Evolutionary conservation across 2,797 vertebrate species (phyloP), one percentile per base, ranked within the genome.

Genomic region (Oophaga sylvatica): DNA sequence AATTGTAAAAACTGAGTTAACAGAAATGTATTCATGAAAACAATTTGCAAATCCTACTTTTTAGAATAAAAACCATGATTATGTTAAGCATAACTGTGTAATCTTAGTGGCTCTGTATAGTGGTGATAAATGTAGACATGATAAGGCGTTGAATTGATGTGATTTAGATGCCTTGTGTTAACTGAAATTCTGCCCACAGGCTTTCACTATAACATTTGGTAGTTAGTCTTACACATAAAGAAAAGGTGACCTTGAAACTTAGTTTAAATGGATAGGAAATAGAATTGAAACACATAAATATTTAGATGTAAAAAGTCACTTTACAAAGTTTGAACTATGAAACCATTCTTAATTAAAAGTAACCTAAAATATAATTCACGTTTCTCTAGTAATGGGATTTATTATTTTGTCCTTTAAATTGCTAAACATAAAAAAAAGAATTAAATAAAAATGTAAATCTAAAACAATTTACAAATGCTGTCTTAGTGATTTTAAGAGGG

Each of bases 141-240:
- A 87, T 83, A 87, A 87, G 86, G 62, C 77, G 86, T 63, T 45
- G 70, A 81, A 87, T 81, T 83, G 80, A 83, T 83, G 81, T 87
- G 80, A 87, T 87, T 87, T 87, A 87, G 80, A 83, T 75, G 78
- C 80, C 80, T 87, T 56, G 86, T 76, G 80, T 87, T 87, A 87
- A 87, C 86, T 77, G 86, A 87, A 82, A 83, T 83, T 87, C 70
- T 87, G 86, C 86, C 86, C 86, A 87, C 86, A 87, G 86, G 86
- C 86, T 83, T 80, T 83, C 19, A 83, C 60, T 87, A 83, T 87
- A 83, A 87, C 86, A 83, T 83, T 87, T 67, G 75, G 80, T 83
- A 83, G 60, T 48, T 77, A 80, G 71, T 62, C 80, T 67, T 76
- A 77, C 62, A 87, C 80, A 81, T 78, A 65, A 87, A 73, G 57